These are phyloP conservation scores for Lasioglossum calceatum DNA, from an alignment of 2,888 invertebrate species.

Conservation along the genomic window DNA sequence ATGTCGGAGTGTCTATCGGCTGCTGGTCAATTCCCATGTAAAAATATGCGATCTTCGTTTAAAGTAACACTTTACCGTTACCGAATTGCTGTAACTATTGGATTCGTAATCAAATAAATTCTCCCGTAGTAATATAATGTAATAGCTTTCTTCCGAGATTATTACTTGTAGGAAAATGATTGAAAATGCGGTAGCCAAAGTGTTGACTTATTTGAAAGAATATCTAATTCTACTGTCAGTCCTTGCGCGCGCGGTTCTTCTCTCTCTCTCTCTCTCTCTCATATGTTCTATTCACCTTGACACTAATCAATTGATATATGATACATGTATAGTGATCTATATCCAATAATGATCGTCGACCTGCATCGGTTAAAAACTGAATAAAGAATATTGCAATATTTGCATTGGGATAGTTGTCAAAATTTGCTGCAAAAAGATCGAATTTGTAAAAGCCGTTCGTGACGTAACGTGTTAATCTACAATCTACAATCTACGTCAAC, in stretches of 20 bases:
- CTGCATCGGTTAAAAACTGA: neutral
- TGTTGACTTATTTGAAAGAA: neutral
- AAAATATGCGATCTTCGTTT: conserved; percentile 19
- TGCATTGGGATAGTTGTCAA: neutral
- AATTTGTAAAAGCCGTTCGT: neutral
- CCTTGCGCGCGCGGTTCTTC: too few relatives aligned
- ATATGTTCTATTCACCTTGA: neutral
- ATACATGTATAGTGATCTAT: neutral
- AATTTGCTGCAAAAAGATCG: neutral
- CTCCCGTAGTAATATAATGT: neutral
- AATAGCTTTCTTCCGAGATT: neutral
- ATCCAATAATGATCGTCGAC: neutral
- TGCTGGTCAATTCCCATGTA: neutral
- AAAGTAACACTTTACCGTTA: neutral
- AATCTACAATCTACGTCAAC: neutral
- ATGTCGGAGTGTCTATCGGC: conserved; percentile 56
- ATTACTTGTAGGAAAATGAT: too few relatives aligned
- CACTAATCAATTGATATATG: neutral
- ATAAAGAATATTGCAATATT: neutral
- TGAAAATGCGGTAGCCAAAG: neutral
- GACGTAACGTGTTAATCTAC: neutral
- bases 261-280: neutral
- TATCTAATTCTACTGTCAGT: conserved; percentile 4
- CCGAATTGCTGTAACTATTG: neutral
- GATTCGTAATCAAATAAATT: neutral